Conservation (phyloP, 2,888 invertebrate genomes). For the Phaonia tiefii region DNA sequence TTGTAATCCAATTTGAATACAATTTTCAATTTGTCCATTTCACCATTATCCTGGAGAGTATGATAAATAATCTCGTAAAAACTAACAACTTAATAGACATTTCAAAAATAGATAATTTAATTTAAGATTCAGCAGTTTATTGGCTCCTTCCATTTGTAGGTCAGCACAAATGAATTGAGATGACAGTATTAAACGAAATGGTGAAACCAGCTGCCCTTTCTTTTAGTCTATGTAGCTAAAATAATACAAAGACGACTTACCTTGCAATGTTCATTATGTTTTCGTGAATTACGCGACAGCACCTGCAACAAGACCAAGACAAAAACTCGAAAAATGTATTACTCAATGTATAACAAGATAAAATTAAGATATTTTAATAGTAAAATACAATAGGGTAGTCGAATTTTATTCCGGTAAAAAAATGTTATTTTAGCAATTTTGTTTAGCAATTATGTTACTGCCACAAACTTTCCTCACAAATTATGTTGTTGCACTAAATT, state of each 20-base stretch:
- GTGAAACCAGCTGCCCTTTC: slow-evolving; percentile 49
- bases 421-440: no score
- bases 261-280: slow-evolving; percentile 33
- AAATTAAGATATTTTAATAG: slow-evolving; percentile 39
- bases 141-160: not conserved
- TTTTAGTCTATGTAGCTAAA: slow-evolving; percentile 36
- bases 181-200: slow-evolving; percentile 30
- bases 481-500: no score
- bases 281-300: slow-evolving; percentile 56
- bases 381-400: slow-evolving; percentile 13
- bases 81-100: not conserved
- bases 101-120: not conserved
- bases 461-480: no score
- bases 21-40: not conserved
- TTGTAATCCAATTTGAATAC: no score
- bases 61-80: not conserved
- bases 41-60: not conserved
- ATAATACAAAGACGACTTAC: slow-evolving; percentile 30
- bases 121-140: not conserved
- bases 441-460: no score
- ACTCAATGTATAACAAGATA: not conserved
- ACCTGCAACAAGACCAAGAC: slow-evolving; percentile 48
- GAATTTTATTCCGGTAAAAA: no score
- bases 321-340: not conserved
- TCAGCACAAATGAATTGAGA: slow-evolving; percentile 21